Percentiles rank a stretch among this genome's conserved stretches.
phyloP scores from a whole-genome alignment of 2,113 vertebrate species.

The Tragulus kanchil region DNA sequence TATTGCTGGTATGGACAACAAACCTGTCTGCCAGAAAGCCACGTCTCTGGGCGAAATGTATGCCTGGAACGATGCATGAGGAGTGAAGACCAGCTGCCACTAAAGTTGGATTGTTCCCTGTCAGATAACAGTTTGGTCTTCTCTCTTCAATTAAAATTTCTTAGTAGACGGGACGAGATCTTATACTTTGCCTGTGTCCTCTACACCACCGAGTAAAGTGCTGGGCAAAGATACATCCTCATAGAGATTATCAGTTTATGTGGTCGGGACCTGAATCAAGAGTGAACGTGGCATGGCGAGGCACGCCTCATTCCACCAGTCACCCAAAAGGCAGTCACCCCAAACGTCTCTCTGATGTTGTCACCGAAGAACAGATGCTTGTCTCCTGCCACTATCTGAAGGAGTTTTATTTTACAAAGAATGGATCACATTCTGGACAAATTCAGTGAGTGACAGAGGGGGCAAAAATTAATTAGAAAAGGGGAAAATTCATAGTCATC shows the following conservation, averaged over 20 bases:
- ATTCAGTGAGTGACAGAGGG: conserved; percentile 32
- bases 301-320: neutral
- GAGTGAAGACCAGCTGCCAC: conserved; percentile 50
- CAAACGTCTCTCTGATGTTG: neutral
- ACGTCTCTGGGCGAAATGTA: conserved; percentile 1
- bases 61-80: conserved; percentile 38
- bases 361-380: neutral
- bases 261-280: neutral
- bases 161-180: neutral
- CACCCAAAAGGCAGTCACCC: neutral
- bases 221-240: neutral
- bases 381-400: neutral
- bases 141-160: conserved; percentile 31
- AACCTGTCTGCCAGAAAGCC: conserved; percentile 5
- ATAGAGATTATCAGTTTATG: neutral
- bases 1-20: conserved; percentile 5
- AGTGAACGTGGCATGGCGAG: neutral
- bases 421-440: conserved; percentile 64
- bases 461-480: conserved; percentile 55
- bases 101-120: neutral
- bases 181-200: neutral
- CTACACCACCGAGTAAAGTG: neutral
- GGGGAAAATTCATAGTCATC: conserved; percentile 44
- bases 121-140: conserved; percentile 36
- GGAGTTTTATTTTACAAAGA: no score